Evolutionary conservation across 2,113 vertebrate species (phyloP), one percentile per base, ranked within the genome.

Genomic region (Lipotes vexillifer): DNA sequence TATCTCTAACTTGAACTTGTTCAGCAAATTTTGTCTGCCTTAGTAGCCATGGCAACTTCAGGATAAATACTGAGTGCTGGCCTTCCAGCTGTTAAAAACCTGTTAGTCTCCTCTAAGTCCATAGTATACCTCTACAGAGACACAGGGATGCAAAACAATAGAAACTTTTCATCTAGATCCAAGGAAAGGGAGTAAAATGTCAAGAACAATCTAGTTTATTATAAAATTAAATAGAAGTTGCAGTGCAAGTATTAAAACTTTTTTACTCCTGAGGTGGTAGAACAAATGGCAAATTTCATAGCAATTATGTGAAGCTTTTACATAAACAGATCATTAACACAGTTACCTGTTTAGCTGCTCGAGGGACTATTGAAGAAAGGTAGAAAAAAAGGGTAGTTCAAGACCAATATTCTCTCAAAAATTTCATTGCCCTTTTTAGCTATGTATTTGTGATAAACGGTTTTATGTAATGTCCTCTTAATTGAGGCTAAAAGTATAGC

Each of bases 21-120:
- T 97, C 94, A 88, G 74, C n/a, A 96, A 88, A 97, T 96, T 97
- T 94, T 96, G 38, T 59, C 86, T 98, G 97, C 97, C 96, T 98
- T 97, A 97, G 97, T 98, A 97, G 74, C 63, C 94, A 97, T 98
- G 81, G 98, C 27, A 97, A 98, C 97, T 90, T 81, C 84, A 95
- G 92, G 90, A 81, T 96, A 95, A 97, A 94, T 97, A 97, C 88
- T 82, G 97, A 97, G 93, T 94, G 29, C 72, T 94, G 38, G 80
- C 65, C 92, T 96, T 95, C 96, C 97, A 93, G 95, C 95, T 95
- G 94, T 94, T 97, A 92, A 81, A 97, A 95, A 84, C 65, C 57
- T 90, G 33, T 96, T 75, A 87, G 57, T 93, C 72, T 88, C 82
- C 83, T 96, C 49, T 90, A 96, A 95, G 92, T 93, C 33, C 77